A percentile compares a stretch with the other conserved stretches of the same genome.
Conservation (phyloP, 2,888 invertebrate species). For the Lacanobia wlatinum region DNA sequence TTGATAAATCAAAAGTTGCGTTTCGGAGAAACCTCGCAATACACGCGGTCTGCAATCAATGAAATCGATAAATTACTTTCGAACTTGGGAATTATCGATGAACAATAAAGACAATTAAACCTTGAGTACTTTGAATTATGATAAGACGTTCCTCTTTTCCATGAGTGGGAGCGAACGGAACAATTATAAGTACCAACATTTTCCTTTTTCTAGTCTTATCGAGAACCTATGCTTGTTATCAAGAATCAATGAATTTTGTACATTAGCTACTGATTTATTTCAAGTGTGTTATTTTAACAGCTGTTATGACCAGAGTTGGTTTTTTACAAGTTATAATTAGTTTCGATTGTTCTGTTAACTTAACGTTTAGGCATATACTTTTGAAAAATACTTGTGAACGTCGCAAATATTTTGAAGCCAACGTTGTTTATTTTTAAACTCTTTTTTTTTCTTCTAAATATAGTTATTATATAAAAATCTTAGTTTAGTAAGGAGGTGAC, state of each 20-base stretch:
- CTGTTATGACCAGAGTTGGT: neutral
- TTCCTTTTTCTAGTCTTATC: constrained; percentile 4
- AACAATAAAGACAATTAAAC: constrained; percentile 28
- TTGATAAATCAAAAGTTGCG: constrained; percentile 16
- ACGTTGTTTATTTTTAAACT: no score
- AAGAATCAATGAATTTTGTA: neutral
- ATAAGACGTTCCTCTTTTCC: constrained; percentile 7
- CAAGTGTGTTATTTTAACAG: constrained; percentile 15
- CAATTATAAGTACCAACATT: constrained; percentile 10
- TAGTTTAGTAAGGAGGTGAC: neutral
- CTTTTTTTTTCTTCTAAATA: neutral
- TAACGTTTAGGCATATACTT: neutral
- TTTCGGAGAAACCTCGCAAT: constrained; percentile 1
- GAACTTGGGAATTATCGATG: constrained; percentile 12
- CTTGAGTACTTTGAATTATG: constrained; percentile 22
- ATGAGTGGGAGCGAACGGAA: neutral
- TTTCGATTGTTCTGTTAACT: constrained; percentile 2
- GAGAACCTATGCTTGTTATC: neutral
- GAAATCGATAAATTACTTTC: constrained; percentile 25
- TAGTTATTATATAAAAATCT: neutral
- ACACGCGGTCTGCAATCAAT: constrained; percentile 18
- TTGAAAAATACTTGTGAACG: neutral
- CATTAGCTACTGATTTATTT: neutral
- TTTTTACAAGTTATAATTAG: constrained; percentile 21
- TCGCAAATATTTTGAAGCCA: neutral